Base-by-base conservation (phyloP, 2,888 invertebrate species). In the Polymixis lichenea region DNA sequence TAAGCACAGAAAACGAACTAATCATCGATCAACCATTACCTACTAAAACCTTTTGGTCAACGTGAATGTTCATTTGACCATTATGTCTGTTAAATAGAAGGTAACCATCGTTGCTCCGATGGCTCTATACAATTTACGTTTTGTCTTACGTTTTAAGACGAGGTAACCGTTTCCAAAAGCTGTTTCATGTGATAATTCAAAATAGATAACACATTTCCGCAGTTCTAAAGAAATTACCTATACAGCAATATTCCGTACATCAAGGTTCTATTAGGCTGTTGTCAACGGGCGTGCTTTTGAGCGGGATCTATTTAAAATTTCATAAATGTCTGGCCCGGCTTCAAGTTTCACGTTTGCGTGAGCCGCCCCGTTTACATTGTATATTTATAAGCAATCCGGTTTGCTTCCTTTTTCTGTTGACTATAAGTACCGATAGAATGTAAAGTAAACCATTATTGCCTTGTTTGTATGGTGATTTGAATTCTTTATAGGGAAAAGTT, bases 341-440 rank as follows among this genome's bases (percentile, higher is more conserved):
- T 82, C 84, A 89, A 89, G 83, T 87, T 89, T 87, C 80, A 86
- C 72, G 79, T 80, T 80, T 77, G 85, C 86, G 89, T 89, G 89
- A 88, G 87, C 81, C 73, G 71, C 65, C 68, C 72, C 72, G 74
- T 75, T 62, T 78, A 64, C 89, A 90, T 92, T 88, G 87, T 89
- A 90, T 92, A 92, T 93, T 92, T 92, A 92, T 89, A 91, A 90
- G 90, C 89, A 91, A 92, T 92, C 87, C 88, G 75, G 77, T 71
- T 66, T 73, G 72, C 72, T 82, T 82, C 77, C 87, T 87, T 88
- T 87, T 89, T 84, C 75, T 72, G 80, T 80, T 87, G 86, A 84
- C 78, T 89, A 86, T 86, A 84, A 79, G 80, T 85, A 81, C 86
- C 87, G 86, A 89, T 89, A 88, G 77, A 85, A 81, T 86, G 69